Evolutionary conservation across 2,888 invertebrate genomes (phyloP).

Genomic region (Fissipunctia ypsillon): DNA sequence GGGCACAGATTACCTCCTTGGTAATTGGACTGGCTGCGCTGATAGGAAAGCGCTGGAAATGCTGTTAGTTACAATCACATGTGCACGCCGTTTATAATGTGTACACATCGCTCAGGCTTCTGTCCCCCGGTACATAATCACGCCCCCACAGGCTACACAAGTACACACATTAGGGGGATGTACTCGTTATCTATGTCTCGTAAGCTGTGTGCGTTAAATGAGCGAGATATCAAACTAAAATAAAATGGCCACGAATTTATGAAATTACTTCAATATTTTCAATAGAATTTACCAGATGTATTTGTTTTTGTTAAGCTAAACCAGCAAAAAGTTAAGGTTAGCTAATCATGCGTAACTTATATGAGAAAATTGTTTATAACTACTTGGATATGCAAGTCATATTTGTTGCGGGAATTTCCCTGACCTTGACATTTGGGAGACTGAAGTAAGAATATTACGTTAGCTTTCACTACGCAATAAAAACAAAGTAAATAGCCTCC

Average conservation of each 20-base stretch:
- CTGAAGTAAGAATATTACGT: constrained; percentile 26
- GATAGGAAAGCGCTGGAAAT: constrained; percentile 73
- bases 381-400: constrained; percentile 7
- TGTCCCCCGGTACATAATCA: constrained; percentile 33
- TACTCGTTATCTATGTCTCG: constrained; percentile 8
- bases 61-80: constrained; percentile 66
- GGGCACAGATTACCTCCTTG: constrained; percentile 70
- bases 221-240: background rate
- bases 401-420: constrained; percentile 12
- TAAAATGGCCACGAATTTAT: background rate
- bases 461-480: constrained; percentile 25
- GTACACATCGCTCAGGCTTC: constrained; percentile 25
- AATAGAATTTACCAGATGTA: background rate
- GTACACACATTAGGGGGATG: constrained; percentile 22
- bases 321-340: constrained; percentile 12
- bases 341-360: constrained; percentile 8
- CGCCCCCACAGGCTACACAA: background rate
- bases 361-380: constrained; percentile 33
- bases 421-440: constrained; percentile 34
- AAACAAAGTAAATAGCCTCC: constrained; percentile 31
- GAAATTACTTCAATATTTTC: background rate
- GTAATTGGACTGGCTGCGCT: constrained; percentile 72
- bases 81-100: constrained; percentile 45
- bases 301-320: constrained; percentile 13
- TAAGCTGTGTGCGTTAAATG: background rate